Percentiles rank a stretch among this genome's conserved stretches.
Evolutionary conservation across 2,113 vertebrate species (phyloP).

Genomic region (Leiothrix lutea): DNA sequence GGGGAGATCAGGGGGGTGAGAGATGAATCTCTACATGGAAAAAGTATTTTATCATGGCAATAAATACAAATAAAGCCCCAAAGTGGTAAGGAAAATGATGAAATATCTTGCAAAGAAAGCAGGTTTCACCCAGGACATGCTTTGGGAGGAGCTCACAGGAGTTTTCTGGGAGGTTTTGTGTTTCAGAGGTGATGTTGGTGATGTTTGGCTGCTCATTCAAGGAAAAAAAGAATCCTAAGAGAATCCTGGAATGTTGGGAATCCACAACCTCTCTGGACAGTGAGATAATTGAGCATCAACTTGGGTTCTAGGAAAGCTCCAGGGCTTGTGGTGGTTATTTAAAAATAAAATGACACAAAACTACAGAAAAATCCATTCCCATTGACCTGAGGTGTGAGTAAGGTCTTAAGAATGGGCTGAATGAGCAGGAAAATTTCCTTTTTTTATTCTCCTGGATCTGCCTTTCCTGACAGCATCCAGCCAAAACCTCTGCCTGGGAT

Average conservation of each 20-base stretch:
- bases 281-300: fast-evolving
- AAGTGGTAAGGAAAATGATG: not conserved
- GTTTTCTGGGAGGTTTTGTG: not conserved
- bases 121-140: not conserved
- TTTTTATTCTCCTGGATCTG: not conserved
- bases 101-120: not conserved
- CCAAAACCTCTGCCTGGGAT: not conserved
- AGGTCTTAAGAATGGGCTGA: not conserved
- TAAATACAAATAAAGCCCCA: not conserved
- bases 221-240: not conserved
- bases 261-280: not conserved
- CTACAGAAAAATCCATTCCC: not conserved
- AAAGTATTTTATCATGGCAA: not conserved
- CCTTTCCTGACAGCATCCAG: not conserved
- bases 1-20: too few species aligned
- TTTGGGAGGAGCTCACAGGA: not conserved
- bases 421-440: not conserved
- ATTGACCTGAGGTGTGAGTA: not conserved
- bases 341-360: not conserved
- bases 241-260: not conserved
- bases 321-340: not conserved
- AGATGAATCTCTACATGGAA: not conserved
- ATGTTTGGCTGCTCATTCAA: not conserved
- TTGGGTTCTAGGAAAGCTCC: not conserved
- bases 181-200: not conserved